Conservation (phyloP, 2,888 invertebrate genomes). For the Tridacna gigas region DNA sequence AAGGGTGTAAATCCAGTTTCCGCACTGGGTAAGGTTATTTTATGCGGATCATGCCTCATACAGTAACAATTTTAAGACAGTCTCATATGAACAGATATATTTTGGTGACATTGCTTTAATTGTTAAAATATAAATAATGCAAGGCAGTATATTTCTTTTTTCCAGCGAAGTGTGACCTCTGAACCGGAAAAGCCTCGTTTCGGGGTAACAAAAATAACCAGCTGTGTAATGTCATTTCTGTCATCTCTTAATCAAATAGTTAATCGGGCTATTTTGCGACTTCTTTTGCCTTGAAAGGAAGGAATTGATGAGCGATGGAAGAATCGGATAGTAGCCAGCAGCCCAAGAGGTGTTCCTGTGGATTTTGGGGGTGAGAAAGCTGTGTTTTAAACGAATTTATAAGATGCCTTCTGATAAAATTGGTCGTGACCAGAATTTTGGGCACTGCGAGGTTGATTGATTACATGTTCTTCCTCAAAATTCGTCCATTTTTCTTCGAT, state of each 20-base stretch:
- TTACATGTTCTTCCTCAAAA: conserved; percentile 1
- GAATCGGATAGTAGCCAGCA: conserved; percentile 80
- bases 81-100: too few species aligned
- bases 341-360: conserved; percentile 78
- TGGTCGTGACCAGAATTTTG: conserved; percentile 32
- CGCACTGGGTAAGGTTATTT: too few species aligned
- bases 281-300: neutral
- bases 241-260: conserved; percentile 42
- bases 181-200: conserved; percentile 72
- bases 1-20: too few species aligned
- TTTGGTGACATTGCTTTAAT: too few species aligned
- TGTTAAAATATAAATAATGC: too few species aligned
- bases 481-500: too few species aligned
- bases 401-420: conserved; percentile 25
- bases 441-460: conserved; percentile 44
- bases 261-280: conserved; percentile 13
- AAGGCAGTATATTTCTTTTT: too few species aligned
- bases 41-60: neutral
- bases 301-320: conserved; percentile 69
- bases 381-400: neutral
- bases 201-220: conserved; percentile 67
- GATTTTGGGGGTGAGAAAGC: conserved; percentile 80
- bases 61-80: neutral
- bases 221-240: conserved; percentile 76
- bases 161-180: conserved; percentile 35